Base-by-base conservation (phyloP, 1,140 invertebrate species). In the Drosophila aff. region DNA sequence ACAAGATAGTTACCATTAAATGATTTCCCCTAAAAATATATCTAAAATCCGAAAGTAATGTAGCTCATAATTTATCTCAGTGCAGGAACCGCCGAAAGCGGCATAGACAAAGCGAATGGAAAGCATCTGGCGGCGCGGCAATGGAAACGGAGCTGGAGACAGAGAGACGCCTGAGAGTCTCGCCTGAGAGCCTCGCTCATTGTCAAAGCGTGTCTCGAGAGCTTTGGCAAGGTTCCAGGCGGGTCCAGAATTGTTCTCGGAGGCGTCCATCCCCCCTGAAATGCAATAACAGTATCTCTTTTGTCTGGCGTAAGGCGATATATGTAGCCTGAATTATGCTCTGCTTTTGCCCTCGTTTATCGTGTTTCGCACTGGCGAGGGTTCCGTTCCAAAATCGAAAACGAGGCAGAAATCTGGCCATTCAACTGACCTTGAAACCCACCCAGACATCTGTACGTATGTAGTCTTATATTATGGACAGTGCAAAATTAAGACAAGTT, bases 131-230 rank as follows among this genome's bases (percentile, higher is more conserved):
- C 49, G 11, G 55, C 16, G 33, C 21, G 53, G 53, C 53, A 57
- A 40, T 57, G 53, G 53, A 57, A 40, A n/a, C 53, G 7, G 21
- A 57, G 15, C 15, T 57, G 36, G 53, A 57, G 53, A 57, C 53
- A 3, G 43, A 47, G 26, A 65, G 82, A 63, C 82, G 82, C 82
- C 82, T 36, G 23, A 49, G 46, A 68, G 82, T 85, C 82, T 85
- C 82, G 82, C 79, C 83, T 79, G 82, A 86, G 71, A 82, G 79
- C 79, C 75, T 86, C 65, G 44, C 62, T 72, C 76, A 86, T 86
- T 86, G 82, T 82, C 82, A 81, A 75, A 55, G 46, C 40, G 47
- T 46, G 64, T 78, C 76, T 64, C 75, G 40, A 78, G 50, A 59
- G 74, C 73, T 76, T 60, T 76, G 74, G 73, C 74, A 76, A 76